Evolutionary conservation across 2,797 vertebrate genomes (phyloP).

Genomic region (Emys orbicularis): DNA sequence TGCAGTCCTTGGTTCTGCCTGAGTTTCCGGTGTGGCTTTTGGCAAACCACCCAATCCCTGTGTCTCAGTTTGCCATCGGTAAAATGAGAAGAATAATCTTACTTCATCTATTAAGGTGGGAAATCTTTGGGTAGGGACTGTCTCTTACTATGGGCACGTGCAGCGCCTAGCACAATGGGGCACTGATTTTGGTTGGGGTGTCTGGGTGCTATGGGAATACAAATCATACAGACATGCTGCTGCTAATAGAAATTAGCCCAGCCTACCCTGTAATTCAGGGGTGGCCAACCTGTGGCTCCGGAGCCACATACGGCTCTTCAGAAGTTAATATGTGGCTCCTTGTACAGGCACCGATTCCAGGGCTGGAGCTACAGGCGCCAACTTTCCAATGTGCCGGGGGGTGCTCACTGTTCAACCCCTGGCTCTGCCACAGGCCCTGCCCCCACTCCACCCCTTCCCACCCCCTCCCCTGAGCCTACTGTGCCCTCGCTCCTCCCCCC

Average conservation of each 20-base stretch:
- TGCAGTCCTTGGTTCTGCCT: background rate
- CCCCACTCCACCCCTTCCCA: too few species aligned
- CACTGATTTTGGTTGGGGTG: background rate
- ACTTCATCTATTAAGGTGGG: background rate
- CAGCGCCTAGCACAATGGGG: background rate
- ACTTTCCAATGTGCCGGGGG: too few species aligned
- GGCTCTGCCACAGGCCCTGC: too few species aligned
- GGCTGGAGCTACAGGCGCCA: too few species aligned
- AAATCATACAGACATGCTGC: background rate
- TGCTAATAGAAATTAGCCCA: background rate
- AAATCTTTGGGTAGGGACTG: background rate
- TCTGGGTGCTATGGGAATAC: rapidly evolving
- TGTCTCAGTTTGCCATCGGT: background rate
- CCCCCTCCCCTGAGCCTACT: too few species aligned
- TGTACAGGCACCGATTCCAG: too few species aligned
- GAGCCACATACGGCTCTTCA: too few species aligned
- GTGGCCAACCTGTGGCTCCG: too few species aligned
- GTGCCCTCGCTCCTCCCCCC: too few species aligned
- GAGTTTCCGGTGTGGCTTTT: background rate
- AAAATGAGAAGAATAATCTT: background rate
- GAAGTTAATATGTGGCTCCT: too few species aligned
- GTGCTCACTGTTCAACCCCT: too few species aligned
- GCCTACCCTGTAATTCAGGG: background rate
- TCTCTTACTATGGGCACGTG: background rate
- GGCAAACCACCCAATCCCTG: background rate